Conservation (phyloP, 2,797 vertebrate genomes). For the Cheirogaleus major region DNA sequence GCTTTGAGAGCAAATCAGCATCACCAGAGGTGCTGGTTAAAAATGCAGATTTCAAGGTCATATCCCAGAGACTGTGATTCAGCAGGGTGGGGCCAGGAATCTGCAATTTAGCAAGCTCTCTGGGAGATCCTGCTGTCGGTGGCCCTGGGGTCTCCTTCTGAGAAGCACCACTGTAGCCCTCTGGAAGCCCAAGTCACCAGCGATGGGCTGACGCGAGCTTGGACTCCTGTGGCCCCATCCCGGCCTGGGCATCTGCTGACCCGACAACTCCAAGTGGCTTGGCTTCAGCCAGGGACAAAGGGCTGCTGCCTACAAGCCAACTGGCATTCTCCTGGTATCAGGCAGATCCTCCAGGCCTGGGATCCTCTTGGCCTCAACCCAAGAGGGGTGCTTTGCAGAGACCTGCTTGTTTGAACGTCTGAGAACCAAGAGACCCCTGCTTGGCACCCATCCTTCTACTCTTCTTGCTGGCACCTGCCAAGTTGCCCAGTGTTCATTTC, state of each 20-base stretch:
- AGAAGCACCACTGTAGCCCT: neutral
- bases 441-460: neutral
- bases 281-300: constrained; percentile 64
- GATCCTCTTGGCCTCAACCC: neutral
- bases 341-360: neutral
- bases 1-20: neutral
- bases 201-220: neutral
- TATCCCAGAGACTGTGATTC: neutral
- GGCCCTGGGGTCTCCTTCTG: neutral
- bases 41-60: neutral
- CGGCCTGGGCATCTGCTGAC: constrained; percentile 48
- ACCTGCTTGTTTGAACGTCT: neutral
- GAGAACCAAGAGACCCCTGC: neutral
- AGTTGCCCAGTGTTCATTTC: neutral
- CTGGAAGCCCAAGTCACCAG: neutral
- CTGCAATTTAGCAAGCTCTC: neutral
- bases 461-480: neutral
- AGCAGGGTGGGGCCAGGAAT: neutral
- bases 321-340: constrained; percentile 43
- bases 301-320: neutral
- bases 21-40: neutral
- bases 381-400: neutral
- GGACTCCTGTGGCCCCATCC: neutral
- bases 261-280: constrained; percentile 44
- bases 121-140: neutral